Base-by-base conservation (phyloP, 2,797 vertebrate genomes). In the Lophius americanus region DNA sequence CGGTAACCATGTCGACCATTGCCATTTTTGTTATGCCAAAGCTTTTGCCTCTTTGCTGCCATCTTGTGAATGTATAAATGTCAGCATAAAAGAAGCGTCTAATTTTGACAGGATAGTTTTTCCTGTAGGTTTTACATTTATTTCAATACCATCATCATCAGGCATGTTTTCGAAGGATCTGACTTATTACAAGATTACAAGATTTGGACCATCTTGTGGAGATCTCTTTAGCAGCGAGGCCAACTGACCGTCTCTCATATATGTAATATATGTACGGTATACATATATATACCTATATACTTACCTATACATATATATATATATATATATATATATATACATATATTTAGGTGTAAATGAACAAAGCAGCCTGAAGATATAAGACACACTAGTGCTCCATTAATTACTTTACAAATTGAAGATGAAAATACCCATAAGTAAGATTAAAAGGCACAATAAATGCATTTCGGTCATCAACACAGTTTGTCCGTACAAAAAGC, bases 161-260 rank as follows among this genome's bases (percentile, higher is more conserved):
- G 12, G 43, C 11, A 35, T 60, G 4, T 55, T 61, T 49, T 5
- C 42, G 32, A 32, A 14, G 38, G 47, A 55, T 37, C 53, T 61
- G 3, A 38, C 32, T 37, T 7, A 42, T 7, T 13, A 33, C 47
- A n/a, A 41, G 9, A 23, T 33, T 36, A 23, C 51, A 53, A 51
- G 38, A 62, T 47, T 49, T 59, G 42, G 2, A 4, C 38, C 49
- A 8, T 62, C 11, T 64, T 41, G 43, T 64, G 67, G 78, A 67
- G 69, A 60, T 12, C 14, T 66, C 46, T 59, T 66, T 36, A 61
- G 76, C 57, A 64, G 56, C 60, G 73, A 47, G 48, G 9, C 10
- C 58, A 36, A 12, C 2, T 39, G 41, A 56, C 37, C n/a, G n/a
- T n/a, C n/a, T n/a, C n/a, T n/a, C n/a, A n/a, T n/a, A n/a, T n/a